Evolutionary conservation across 2,113 vertebrate genomes (phyloP), one percentile per base, ranked within the genome.

Genomic region (Mormyrus lacerda): DNA sequence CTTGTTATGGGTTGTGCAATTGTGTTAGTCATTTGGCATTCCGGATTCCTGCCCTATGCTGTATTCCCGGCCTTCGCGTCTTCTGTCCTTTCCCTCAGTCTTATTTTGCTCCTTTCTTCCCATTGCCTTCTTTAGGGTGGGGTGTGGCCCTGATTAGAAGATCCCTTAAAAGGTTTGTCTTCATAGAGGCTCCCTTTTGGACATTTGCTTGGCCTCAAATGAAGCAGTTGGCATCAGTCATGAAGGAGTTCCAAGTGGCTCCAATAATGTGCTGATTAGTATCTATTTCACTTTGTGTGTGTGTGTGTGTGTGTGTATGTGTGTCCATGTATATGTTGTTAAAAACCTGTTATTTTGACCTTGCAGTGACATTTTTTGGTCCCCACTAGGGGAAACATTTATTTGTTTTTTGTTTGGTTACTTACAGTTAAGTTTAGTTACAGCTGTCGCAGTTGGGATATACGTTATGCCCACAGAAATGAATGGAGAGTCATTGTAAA

Each of bases 1-100:
- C 95, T 94, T 96, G 95, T 96, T 96, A 94, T 96, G 95, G 94
- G 95, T 95, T 96, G 93, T 95, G 95, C 95, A 95, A 94, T 90
- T 94, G 95, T 94, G 94, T 96, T 96, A 96, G 93, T 95, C 95
- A 96, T 95, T 96, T 95, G 93, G 94, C 93, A 95, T 96, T 95
- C 94, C 94, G 94, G 92, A 95, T 95, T 93, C 94, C 94, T 93
- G 92, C 92, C 92, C 93, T 90, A 92, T 94, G 94, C 91, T 51
- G 92, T 94, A 94, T 94, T 91, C 89, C 90, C 92, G 73, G 87
- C 73, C 90, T 92, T 89, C 76, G 19, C 89, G 51, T 91, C 85
- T 79, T 89, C 89, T 89, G 85, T 21, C 44, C 50, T 82, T 47
- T 89, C 73, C 83, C 53, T 35, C 89, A 91, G 85, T 90, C 50